A percentile compares a stretch with the other conserved stretches of the same genome.
These are phyloP conservation scores for Salarias fasciatus DNA, from an alignment of 2,797 vertebrate genomes.

Conservation along the genomic window DNA sequence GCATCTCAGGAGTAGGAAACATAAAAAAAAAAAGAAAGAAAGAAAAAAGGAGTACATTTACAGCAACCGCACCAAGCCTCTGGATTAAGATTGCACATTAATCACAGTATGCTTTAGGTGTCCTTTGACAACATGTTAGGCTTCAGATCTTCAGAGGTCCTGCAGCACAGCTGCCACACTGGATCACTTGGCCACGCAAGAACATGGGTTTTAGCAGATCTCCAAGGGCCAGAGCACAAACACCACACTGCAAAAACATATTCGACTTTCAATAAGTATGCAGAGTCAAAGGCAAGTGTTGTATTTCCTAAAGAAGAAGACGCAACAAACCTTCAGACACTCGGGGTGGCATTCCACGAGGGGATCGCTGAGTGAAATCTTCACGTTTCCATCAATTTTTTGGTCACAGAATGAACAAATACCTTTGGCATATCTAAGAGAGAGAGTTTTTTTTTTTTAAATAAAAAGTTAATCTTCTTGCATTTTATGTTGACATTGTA, in stretches of 20 bases:
- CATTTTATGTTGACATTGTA: no score
- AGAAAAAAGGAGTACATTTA: constrained; percentile 11
- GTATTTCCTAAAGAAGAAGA: constrained; percentile 2
- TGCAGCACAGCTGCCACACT: constrained; percentile 69
- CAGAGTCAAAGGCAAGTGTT: neutral
- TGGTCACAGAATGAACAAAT: constrained; percentile 68
- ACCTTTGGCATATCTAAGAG: constrained; percentile 8
- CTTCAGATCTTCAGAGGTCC: constrained; percentile 22
- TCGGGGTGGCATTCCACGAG: constrained; percentile 60
- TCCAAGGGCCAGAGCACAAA: constrained; percentile 64
- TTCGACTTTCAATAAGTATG: constrained; percentile 4
- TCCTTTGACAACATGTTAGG: constrained; percentile 16
- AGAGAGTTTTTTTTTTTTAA: constrained; percentile 31
- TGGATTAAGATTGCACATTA: constrained; percentile 44
- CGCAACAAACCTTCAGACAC: constrained; percentile 73
- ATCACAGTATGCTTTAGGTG: constrained; percentile 29
- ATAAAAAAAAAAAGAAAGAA: constrained; percentile 20
- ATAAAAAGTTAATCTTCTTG: neutral
- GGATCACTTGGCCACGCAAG: constrained; percentile 52
- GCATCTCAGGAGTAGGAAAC: neutral
- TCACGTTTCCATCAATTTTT: constrained; percentile 61
- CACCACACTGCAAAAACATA: constrained; percentile 65
- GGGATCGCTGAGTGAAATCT: constrained; percentile 62
- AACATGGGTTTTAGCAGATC: constrained; percentile 66
- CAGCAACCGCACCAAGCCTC: constrained; percentile 18